Evolutionary conservation across 2,797 vertebrate species (phyloP).

Genomic region (Loriculus beryllinus): DNA sequence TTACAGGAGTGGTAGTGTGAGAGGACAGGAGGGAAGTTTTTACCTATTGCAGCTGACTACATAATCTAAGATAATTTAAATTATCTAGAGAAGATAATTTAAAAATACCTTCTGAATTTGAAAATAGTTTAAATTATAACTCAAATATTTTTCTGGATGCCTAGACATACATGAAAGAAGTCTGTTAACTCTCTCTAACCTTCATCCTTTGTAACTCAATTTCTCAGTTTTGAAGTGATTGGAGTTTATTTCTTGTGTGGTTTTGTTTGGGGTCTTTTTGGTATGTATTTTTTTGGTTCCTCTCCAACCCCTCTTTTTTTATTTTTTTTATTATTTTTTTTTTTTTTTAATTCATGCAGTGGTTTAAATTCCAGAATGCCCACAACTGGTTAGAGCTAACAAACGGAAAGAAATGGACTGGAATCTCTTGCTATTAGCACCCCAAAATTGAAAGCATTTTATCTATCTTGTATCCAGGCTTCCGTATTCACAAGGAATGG

Average conservation of each 20-base stretch:
- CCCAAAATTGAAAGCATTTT: not conserved
- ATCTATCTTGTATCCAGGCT: not conserved
- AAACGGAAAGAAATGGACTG: not conserved
- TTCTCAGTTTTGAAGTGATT: not conserved
- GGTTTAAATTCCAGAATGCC: not conserved
- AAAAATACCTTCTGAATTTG: not conserved
- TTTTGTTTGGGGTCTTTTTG: not conserved
- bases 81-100: not conserved
- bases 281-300: not conserved
- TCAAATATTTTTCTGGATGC: not conserved
- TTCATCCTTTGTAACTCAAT: not conserved
- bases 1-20: not conserved
- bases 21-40: not conserved
- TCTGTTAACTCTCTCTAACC: not conserved
- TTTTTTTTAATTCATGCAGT: not conserved
- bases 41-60: not conserved
- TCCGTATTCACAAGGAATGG: not conserved
- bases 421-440: not conserved
- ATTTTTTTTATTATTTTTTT: no score
- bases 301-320: no score
- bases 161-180: not conserved
- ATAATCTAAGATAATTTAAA: no score
- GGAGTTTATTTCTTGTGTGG: accelerated
- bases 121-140: not conserved
- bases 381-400: not conserved